Percentiles rank a stretch among this genome's conserved stretches.
phyloP scores from a whole-genome alignment of 2,113 vertebrate genomes.

The Acanthisitta chloris region DNA sequence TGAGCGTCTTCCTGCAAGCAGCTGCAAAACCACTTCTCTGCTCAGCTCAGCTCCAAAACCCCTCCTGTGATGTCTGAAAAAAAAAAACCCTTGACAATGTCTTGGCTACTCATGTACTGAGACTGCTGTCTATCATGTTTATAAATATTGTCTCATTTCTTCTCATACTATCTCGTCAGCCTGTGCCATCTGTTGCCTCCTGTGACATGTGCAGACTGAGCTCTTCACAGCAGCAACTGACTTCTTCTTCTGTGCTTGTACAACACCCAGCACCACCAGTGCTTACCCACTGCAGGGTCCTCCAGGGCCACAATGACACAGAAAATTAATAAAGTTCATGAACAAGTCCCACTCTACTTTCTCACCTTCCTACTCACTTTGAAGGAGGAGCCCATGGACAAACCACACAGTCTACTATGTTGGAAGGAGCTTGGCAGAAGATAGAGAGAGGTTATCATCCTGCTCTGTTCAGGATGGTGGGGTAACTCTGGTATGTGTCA shows the following conservation, averaged over 20 bases:
- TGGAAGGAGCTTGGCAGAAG: not conserved
- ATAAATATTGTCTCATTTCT: constrained; percentile 64
- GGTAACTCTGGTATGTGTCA: no score
- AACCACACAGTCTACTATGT: accelerated
- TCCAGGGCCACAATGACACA: not conserved
- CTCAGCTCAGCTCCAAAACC: not conserved
- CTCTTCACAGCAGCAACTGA: constrained; percentile 20
- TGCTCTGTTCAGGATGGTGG: not conserved
- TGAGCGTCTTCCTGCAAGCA: not conserved
- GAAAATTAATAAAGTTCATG: not conserved
- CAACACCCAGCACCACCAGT: not conserved
- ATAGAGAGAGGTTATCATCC: not conserved
- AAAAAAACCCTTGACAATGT: constrained; percentile 40
- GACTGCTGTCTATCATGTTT: constrained; percentile 65
- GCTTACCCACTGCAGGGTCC: not conserved
- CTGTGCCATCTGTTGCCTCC: constrained; percentile 60
- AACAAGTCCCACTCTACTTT: not conserved
- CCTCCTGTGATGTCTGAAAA: not conserved
- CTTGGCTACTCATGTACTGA: constrained; percentile 33
- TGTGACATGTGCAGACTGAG: constrained; percentile 45
- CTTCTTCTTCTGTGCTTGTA: constrained; percentile 4
- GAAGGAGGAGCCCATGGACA: not conserved
- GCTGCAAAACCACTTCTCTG: constrained; percentile 1
- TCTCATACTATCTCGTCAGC: constrained; percentile 29
- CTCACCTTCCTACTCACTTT: not conserved